Conservation (phyloP, 2,797 vertebrate genomes). For the Anableps anableps region DNA sequence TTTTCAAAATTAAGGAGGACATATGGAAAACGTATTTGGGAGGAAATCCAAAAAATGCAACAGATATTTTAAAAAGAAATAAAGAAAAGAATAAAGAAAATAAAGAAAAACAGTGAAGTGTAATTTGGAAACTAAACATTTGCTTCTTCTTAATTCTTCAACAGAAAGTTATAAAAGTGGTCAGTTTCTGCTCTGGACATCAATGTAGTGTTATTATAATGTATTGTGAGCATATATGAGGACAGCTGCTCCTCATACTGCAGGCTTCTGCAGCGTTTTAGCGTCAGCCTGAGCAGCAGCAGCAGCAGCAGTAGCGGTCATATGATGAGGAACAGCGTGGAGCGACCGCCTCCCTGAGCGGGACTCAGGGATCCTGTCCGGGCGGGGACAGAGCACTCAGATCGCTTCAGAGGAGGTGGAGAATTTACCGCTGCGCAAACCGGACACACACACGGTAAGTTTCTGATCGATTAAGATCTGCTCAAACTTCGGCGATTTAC, state of each 20-base stretch:
- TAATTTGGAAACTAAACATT: background rate
- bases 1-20: background rate
- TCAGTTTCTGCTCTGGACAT: no score
- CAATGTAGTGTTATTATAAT: no score
- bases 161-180: background rate
- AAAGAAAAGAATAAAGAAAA: background rate
- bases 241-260: background rate
- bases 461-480: background rate
- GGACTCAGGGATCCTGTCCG: conserved; percentile 15
- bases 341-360: conserved; percentile 33
- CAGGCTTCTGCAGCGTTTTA: background rate
- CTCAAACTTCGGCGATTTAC: background rate
- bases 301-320: background rate
- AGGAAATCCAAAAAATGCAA: background rate
- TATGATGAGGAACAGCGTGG: conserved; percentile 8
- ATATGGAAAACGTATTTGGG: background rate
- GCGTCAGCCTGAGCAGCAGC: background rate
- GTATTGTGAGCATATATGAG: background rate
- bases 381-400: conserved; percentile 22
- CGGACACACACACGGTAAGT: conserved; percentile 10
- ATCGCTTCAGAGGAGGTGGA: conserved; percentile 9
- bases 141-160: background rate
- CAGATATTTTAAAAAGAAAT: background rate
- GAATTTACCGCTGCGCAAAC: background rate
- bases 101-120: background rate